Conservation (phyloP, 2,888 invertebrate species). For the Drosophila diplacantha region DNA sequence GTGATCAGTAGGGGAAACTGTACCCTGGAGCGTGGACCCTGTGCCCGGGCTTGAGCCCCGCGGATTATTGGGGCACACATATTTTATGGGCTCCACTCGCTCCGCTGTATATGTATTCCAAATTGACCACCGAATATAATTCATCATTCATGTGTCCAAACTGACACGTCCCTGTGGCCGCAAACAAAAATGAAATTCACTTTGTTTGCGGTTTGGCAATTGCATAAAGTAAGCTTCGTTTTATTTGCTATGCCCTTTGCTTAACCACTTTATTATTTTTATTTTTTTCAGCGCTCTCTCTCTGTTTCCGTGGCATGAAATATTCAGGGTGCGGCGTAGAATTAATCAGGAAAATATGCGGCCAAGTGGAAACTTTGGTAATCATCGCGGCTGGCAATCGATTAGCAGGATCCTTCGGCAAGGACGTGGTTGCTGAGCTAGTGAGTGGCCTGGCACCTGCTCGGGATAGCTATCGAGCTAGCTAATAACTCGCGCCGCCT, state of each 20-base stretch:
- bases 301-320: slow-evolving; percentile 43
- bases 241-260: slow-evolving; percentile 28
- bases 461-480: slow-evolving; percentile 33
- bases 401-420: slow-evolving; percentile 40
- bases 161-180: slow-evolving; percentile 70
- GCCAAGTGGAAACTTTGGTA: slow-evolving; percentile 62
- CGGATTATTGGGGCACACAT: slow-evolving; percentile 9
- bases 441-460: slow-evolving; percentile 18
- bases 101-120: slow-evolving; percentile 33
- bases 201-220: slow-evolving; percentile 60
- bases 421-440: background rate
- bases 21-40: background rate
- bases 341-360: slow-evolving; percentile 66
- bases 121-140: slow-evolving; percentile 57
- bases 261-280: slow-evolving; percentile 17
- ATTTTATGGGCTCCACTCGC: slow-evolving; percentile 20
- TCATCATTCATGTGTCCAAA: slow-evolving; percentile 70
- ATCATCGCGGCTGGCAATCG: slow-evolving; percentile 53
- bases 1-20: slow-evolving; percentile 2
- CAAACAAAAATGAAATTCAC: slow-evolving; percentile 68
- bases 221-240: slow-evolving; percentile 42
- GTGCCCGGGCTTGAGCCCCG: background rate
- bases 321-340: slow-evolving; percentile 55
- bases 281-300: slow-evolving; percentile 8
- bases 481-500: slow-evolving; percentile 62